Percentiles rank a stretch among this genome's conserved stretches.
Conservation (phyloP, 2,113 vertebrate genomes). For the Bos javanicus region DNA sequence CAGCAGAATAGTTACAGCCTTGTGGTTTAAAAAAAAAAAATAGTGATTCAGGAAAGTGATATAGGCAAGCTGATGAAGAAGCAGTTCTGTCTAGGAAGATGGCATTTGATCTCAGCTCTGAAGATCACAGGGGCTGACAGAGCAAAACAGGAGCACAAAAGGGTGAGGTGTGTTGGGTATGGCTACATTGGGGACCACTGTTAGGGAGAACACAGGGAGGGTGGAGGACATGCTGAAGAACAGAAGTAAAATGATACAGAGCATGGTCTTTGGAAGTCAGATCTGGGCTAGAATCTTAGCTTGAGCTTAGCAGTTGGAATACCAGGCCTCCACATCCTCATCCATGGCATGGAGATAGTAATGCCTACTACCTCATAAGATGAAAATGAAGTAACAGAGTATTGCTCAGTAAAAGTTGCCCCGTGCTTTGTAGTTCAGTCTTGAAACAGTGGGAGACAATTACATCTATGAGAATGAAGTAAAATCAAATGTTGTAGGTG, state of each 20-base stretch:
- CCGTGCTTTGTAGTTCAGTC: background rate
- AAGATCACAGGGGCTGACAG: background rate
- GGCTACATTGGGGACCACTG: background rate
- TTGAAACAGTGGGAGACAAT: background rate
- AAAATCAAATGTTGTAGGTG: background rate
- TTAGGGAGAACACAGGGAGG: background rate
- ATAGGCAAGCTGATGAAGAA: background rate
- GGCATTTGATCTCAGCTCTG: background rate
- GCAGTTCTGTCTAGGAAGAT: background rate
- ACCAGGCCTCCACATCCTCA: background rate
- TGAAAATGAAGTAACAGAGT: background rate
- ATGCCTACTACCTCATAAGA: background rate
- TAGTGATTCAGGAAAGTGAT: background rate
- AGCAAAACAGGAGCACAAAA: background rate
- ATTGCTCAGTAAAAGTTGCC: background rate
- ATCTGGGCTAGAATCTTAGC: background rate
- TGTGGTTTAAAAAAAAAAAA: background rate
- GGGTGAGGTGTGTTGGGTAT: background rate
- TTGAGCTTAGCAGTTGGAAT: background rate
- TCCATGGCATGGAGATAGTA: background rate
- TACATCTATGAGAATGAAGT: background rate
- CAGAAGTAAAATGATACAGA: background rate
- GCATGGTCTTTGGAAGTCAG: background rate
- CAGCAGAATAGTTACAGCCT: background rate
- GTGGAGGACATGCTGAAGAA: background rate